Percentiles rank a stretch among this genome's conserved stretches.
phyloP scores from a whole-genome alignment of 2,113 vertebrate genomes.

The Pterocles gutturalis region DNA sequence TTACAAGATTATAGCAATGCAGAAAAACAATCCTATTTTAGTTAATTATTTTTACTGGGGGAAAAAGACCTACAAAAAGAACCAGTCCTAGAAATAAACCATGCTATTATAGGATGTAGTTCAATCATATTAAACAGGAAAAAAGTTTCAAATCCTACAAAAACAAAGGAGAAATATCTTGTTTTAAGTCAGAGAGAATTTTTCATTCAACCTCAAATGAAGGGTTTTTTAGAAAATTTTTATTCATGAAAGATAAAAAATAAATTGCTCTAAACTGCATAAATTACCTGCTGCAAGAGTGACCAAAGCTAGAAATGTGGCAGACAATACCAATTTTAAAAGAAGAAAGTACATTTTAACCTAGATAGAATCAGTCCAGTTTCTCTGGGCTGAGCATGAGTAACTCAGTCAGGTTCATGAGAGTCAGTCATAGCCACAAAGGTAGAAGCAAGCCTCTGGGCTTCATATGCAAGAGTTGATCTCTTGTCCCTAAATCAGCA shows the following conservation, averaged over 20 bases:
- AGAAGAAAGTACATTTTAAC: background rate
- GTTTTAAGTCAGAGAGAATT: background rate
- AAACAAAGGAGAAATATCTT: background rate
- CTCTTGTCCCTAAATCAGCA: slow-evolving; percentile 13
- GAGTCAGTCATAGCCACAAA: slow-evolving; percentile 26
- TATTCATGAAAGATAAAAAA: background rate
- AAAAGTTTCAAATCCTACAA: background rate
- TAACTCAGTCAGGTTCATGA: background rate
- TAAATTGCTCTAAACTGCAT: background rate
- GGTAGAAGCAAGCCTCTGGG: slow-evolving; percentile 23
- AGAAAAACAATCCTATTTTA: background rate
- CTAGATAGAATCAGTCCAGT: background rate
- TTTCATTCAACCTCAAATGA: background rate
- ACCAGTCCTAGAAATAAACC: background rate
- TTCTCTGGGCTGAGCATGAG: background rate
- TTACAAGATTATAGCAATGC: background rate
- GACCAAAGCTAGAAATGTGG: background rate
- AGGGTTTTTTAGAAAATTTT: background rate
- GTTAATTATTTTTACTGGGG: background rate
- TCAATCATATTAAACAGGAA: background rate
- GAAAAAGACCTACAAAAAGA: background rate
- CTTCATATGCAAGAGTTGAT: slow-evolving; percentile 27
- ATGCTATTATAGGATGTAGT: background rate
- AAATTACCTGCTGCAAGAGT: background rate
- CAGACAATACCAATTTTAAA: background rate